Evolutionary conservation across 2,888 invertebrate genomes (phyloP).

Genomic region (Pyrrhia umbra): DNA sequence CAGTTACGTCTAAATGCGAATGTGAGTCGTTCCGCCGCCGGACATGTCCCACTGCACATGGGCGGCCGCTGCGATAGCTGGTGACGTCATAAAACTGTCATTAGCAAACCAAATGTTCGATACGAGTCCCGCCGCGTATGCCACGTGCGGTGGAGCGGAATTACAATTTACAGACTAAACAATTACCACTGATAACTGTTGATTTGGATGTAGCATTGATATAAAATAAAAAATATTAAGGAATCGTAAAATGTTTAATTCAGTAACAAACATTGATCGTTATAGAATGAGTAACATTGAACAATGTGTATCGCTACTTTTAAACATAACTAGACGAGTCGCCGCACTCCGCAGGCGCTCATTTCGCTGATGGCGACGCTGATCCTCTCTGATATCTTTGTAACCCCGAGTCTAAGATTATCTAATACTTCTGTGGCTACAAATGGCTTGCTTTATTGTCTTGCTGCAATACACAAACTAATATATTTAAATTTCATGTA

Average conservation of each 20-base stretch:
- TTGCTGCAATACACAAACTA: constrained; percentile 11
- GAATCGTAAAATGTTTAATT: constrained; percentile 3
- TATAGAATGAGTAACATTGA: background rate
- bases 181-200: constrained; percentile 64
- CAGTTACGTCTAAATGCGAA: background rate
- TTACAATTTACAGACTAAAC: constrained; percentile 35
- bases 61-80: constrained; percentile 3
- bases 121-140: constrained; percentile 8
- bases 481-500: constrained; percentile 9
- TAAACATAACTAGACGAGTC: constrained; percentile 2
- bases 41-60: constrained; percentile 11
- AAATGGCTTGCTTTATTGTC: constrained; percentile 6
- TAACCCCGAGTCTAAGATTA: background rate
- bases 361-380: constrained; percentile 14
- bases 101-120: constrained; percentile 33
- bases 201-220: constrained; percentile 49
- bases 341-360: constrained; percentile 4
- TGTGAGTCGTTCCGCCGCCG: background rate
- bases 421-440: constrained; percentile 16
- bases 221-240: constrained; percentile 7
- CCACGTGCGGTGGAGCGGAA: background rate
- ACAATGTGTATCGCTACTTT: constrained; percentile 9
- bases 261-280: background rate
- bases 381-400: constrained; percentile 6
- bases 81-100: constrained; percentile 36